phyloP scores from a whole-genome alignment of 2,888 invertebrate genomes.

The Drosophila mimetica region DNA sequence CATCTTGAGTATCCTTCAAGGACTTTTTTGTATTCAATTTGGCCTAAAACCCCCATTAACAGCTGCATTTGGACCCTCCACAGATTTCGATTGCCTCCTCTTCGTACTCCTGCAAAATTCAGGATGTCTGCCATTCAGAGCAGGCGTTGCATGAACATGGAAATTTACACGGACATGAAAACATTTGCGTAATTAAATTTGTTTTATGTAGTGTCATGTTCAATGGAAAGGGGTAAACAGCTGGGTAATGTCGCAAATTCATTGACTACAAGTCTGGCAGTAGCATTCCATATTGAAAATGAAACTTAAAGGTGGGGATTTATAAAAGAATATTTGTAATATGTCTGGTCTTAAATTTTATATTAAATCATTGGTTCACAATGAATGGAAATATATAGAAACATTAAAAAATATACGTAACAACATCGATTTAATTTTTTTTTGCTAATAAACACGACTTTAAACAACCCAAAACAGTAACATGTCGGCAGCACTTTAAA shows the following conservation, averaged over 20 bases:
- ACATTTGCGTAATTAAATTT: slow-evolving; percentile 45
- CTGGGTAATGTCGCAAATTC: slow-evolving; percentile 6
- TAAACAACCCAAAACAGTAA: neutral
- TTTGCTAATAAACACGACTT: neutral
- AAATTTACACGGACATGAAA: slow-evolving; percentile 46
- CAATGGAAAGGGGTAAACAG: neutral
- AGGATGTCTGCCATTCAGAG: slow-evolving; percentile 34
- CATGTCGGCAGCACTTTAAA: slow-evolving; percentile 13
- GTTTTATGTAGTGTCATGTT: slow-evolving; percentile 37
- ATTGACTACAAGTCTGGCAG: slow-evolving; percentile 2
- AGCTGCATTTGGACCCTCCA: slow-evolving; percentile 53
- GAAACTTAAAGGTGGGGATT: neutral
- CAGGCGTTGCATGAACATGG: slow-evolving; percentile 44
- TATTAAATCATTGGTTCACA: neutral
- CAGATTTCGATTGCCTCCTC: slow-evolving; percentile 12
- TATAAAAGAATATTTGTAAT: neutral
- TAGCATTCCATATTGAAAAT: neutral
- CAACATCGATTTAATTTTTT: too few relatives aligned
- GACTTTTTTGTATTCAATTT: slow-evolving; percentile 3
- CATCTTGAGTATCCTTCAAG: slow-evolving; percentile 46
- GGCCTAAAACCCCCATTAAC: neutral
- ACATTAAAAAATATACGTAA: too few relatives aligned
- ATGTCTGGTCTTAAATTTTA: neutral
- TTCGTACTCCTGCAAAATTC: neutral
- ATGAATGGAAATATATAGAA: neutral